Conservation (phyloP, 2,113 vertebrate species). For the Melanostigma gelatinosum region DNA sequence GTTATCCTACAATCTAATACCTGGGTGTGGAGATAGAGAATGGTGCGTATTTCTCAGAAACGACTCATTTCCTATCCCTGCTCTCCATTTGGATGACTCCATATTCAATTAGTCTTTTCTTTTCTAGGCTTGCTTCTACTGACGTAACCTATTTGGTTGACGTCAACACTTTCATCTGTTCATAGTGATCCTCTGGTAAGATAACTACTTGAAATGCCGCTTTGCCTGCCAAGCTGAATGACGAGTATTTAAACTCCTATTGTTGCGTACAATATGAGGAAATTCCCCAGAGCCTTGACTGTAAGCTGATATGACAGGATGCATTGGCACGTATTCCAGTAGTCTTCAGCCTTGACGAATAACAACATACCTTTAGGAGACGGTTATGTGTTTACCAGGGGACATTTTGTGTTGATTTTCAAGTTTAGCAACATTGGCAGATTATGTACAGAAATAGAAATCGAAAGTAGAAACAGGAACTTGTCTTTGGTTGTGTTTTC, state of each 20-base stretch:
- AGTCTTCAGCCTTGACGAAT: neutral
- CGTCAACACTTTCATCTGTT: neutral
- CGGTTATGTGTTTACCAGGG: neutral
- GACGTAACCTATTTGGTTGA: slow-evolving; percentile 1
- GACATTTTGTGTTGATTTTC: neutral
- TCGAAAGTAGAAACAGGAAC: slow-evolving; percentile 37
- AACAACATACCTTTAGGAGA: neutral
- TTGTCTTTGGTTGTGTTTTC: neutral
- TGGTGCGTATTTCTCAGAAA: slow-evolving; percentile 30
- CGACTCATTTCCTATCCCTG: slow-evolving; percentile 36
- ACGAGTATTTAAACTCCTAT: neutral
- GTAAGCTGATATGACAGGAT: neutral
- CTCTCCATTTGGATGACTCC: slow-evolving; percentile 18
- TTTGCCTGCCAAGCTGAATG: neutral
- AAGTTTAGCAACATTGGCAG: neutral
- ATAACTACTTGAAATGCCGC: neutral
- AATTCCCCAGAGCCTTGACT: neutral
- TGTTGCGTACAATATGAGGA: neutral
- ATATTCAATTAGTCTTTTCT: slow-evolving; percentile 26
- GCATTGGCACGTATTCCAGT: neutral
- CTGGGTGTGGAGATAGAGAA: slow-evolving; percentile 23
- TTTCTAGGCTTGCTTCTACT: neutral
- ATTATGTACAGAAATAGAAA: slow-evolving; percentile 4
- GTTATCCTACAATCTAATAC: slow-evolving; percentile 17
- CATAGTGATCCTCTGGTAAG: neutral